A percentile compares a stretch with the other conserved stretches of the same genome.
Conservation (phyloP, 2,888 invertebrate genomes). For the Epirrhoe alternata region DNA sequence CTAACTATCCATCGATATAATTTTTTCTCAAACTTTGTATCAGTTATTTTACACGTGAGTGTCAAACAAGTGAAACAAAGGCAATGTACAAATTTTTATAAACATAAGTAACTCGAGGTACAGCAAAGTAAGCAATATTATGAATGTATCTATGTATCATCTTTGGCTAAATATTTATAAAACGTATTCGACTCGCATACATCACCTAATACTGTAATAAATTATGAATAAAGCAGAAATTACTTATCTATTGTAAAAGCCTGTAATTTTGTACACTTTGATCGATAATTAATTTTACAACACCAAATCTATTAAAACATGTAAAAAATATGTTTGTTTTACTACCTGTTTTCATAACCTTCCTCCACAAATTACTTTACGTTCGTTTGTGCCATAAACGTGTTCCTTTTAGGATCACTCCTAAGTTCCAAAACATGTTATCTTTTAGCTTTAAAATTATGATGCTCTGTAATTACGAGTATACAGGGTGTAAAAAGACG, state of each 20-base stretch:
- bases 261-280: constrained; percentile 83
- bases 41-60: constrained; percentile 19
- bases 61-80: constrained; percentile 53
- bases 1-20: constrained; percentile 19
- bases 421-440: too few species aligned
- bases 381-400: too few species aligned
- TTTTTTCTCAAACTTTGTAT: constrained; percentile 17
- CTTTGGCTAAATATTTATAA: constrained; percentile 60
- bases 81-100: constrained; percentile 9
- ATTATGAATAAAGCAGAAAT: constrained; percentile 66
- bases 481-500: too few species aligned
- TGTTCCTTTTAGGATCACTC: too few species aligned
- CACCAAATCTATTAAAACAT: constrained; percentile 42
- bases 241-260: constrained; percentile 74
- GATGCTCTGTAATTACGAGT: too few species aligned
- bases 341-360: constrained; percentile 12
- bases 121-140: constrained; percentile 74
- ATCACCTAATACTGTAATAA: constrained; percentile 60
- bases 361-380: too few species aligned
- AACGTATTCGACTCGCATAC: constrained; percentile 63
- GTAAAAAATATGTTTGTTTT: constrained; percentile 40
- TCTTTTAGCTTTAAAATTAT: too few species aligned
- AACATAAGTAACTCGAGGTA: constrained; percentile 62
- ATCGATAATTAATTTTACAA: constrained; percentile 74
- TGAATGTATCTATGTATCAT: constrained; percentile 57